Base-by-base conservation (phyloP, 2,113 vertebrate species). In the Phoxinus phoxinus region DNA sequence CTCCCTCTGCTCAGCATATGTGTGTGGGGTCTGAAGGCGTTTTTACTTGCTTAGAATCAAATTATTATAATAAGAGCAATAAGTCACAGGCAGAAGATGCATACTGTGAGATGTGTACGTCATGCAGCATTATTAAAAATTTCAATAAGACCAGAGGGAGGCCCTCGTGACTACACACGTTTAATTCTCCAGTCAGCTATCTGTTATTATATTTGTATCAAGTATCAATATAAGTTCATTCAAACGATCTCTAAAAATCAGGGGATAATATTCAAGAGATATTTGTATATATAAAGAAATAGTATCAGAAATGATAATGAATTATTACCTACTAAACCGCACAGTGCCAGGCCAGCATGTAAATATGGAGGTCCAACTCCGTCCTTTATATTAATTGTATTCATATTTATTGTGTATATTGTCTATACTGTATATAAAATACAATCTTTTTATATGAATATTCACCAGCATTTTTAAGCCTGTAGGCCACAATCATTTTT, bases 1-100 rank as follows among this genome's bases (percentile, higher is more conserved):
- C 59, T 46, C 59, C 77, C 83, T 85, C 69, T 58, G 74, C n/a
- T 86, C 41, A 74, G 67, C 87, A 88, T 86, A 85, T 85, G 78
- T 69, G 84, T 86, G 77, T 84, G 75, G 48, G 81, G 85, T 73
- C 63, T 17, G 63, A 73, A 88, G 63, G 63, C 15, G 4, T 80
- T 83, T 76, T 15, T 72, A 61, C 44, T 32, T 75, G 53, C 17
- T 72, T 51, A 41, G 0, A 83, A 72, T 72, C 17, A 83, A 84
- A 88, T 77, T 15, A 61, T 35, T 67, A 82, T 41, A 65, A 44
- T 35, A 53, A 69, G 25, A 63, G 58, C 37, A 32, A 71, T 83
- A 51, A 35, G 21, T 19, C 59, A 71, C 21, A 41, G 27, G 53
- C n/a, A 61, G 56, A 78, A 44, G 27, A 35, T n/a, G 25, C 58